Evolutionary conservation across 2,888 invertebrate species (phyloP).

Genomic region (Apoda limacodes): DNA sequence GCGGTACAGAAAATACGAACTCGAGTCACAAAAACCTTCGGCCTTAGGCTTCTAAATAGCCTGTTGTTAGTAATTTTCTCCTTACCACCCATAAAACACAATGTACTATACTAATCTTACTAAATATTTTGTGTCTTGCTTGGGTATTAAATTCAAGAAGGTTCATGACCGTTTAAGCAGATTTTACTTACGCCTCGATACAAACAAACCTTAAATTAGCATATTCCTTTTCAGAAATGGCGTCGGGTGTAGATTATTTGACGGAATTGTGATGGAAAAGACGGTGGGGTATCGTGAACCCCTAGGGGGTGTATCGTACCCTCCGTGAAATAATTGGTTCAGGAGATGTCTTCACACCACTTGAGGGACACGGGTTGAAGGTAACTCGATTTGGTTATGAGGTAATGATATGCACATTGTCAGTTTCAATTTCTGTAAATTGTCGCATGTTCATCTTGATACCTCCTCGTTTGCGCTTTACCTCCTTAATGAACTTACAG

Average conservation of each 20-base stretch:
- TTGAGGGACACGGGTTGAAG: constrained; percentile 44
- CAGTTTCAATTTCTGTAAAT: constrained; percentile 24
- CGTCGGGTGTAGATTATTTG: constrained; percentile 60
- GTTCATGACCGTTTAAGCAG: no score
- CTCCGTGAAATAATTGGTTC: constrained; percentile 39
- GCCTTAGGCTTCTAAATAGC: no score
- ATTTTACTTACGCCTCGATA: no score
- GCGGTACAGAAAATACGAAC: no score
- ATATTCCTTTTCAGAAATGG: constrained; percentile 61
- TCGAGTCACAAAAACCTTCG: no score
- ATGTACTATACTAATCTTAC: no score
- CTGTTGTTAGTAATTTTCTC: no score
- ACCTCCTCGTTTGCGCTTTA: constrained; percentile 20
- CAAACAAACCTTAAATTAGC: constrained; percentile 37
- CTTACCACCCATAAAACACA: no score
- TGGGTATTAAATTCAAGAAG: no score
- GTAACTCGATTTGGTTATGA: constrained; percentile 56
- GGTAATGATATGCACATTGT: constrained; percentile 44
- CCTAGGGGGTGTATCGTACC: constrained; percentile 16
- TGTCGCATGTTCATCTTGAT: constrained; percentile 21
- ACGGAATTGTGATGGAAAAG: constrained; percentile 38
- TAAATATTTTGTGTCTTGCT: no score
- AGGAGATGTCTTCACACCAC: constrained; percentile 53
- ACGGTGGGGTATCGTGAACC: constrained; percentile 17
- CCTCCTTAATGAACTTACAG: no score